Evolutionary conservation across 1,140 invertebrate genomes (phyloP), one percentile per base, ranked within the genome.

Genomic region (Drosophila suzukii): DNA sequence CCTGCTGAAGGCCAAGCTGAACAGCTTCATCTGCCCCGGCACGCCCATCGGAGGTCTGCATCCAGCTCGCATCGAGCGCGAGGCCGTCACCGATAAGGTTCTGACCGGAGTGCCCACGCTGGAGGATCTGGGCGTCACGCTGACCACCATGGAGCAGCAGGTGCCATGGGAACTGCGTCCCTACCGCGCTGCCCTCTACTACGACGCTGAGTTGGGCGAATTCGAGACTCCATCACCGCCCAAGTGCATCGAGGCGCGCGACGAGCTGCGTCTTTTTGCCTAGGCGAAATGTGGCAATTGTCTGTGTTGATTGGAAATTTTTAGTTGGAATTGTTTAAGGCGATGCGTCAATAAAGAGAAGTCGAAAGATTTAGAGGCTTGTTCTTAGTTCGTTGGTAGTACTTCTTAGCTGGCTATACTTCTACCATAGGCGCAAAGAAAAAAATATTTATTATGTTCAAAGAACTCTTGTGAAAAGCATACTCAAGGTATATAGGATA

Each of bases 51-150:
- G 94, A 13, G 93, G 94, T 68, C 75, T 98, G 24, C 94, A 95
- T 74, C 95, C 95, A 94, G 97, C 98, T 86, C 94, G 95, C 63
- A 88, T 98, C 32, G 97, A 98, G 94, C 92, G 97, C 95, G 97
- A 98, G 92, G 94, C 94, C 75, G 94, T 96, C 3, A 95, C 94
- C 38, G 98, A 99, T 92, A 90, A 92, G 15, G 92, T 96, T 8
- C 75, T 94, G 4, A 81, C 91, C 15, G 94, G 94, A 15, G 85
- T 97, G 30, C 97, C 96, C 17, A 97, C 96, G 0, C 92, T 99
- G 46, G 96, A 97, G 91, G 98, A 99, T 93, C 94, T 99, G 67
- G 97, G 97, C 44, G 94, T 99, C 1, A 93, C 92, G 46, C 93
- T 97, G 41, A 96, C 95, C 0, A 72, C 93, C 1, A 94, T 98